These are phyloP conservation scores for Marisa cornuarietis DNA, from an alignment of 1,140 invertebrate genomes.

Conservation along the genomic window DNA sequence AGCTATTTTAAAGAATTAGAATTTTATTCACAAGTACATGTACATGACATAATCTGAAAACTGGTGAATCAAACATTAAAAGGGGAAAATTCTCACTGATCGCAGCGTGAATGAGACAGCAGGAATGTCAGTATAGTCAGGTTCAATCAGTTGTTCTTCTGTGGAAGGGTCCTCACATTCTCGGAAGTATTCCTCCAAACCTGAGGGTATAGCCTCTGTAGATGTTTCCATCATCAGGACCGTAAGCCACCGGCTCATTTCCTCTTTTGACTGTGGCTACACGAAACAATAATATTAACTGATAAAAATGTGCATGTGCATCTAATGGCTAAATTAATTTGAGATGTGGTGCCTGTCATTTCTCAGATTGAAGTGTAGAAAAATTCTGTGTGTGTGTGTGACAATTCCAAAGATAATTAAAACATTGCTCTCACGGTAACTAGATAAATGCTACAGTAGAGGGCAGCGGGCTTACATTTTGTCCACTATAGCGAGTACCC, in stretches of 20 bases:
- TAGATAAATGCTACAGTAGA: not conserved
- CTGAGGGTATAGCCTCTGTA: slow-evolving; percentile 42
- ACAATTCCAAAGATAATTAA: too few relatives aligned
- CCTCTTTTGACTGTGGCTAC: slow-evolving; percentile 48
- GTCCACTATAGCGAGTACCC: too few relatives aligned
- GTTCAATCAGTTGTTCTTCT: slow-evolving; percentile 29
- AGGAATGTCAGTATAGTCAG: slow-evolving; percentile 23
- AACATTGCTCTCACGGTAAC: not conserved
- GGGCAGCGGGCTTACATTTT: not conserved
- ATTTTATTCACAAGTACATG: too few relatives aligned
- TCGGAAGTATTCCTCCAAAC: slow-evolving; percentile 50
- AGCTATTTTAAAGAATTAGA: too few relatives aligned
- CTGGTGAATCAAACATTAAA: too few relatives aligned
- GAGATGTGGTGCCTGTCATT: too few relatives aligned
- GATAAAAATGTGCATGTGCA: too few relatives aligned
- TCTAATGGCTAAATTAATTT: too few relatives aligned
- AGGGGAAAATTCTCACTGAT: too few relatives aligned
- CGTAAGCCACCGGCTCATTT: slow-evolving; percentile 53
- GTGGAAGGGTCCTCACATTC: slow-evolving; percentile 37
- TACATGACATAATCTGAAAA: too few relatives aligned
- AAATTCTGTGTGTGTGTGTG: too few relatives aligned
- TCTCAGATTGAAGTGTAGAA: too few relatives aligned
- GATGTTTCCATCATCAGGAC: slow-evolving; percentile 53
- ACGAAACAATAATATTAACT: not conserved
- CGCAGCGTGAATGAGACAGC: slow-evolving; percentile 20